Conservation (phyloP, 1,140 invertebrate genomes). For the Acromyrmex charruanus region DNA sequence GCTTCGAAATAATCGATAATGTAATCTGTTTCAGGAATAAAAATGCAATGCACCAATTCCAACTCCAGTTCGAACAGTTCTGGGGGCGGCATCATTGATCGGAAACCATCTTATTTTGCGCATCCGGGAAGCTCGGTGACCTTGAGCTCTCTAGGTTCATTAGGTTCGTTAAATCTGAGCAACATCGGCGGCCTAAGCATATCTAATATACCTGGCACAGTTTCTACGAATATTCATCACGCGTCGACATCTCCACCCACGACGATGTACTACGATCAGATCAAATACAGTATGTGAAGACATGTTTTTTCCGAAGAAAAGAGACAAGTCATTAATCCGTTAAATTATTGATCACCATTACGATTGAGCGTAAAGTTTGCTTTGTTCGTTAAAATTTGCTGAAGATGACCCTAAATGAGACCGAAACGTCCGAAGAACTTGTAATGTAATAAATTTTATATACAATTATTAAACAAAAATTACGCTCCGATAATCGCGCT, state of each 20-base stretch:
- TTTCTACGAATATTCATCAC: constrained; percentile 78
- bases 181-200: constrained; percentile 81
- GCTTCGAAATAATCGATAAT: constrained; percentile 15
- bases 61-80: constrained; percentile 79
- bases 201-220: constrained; percentile 76
- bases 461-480: no score
- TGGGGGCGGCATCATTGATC: constrained; percentile 81
- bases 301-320: neutral
- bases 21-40: constrained; percentile 74
- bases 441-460: no score
- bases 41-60: constrained; percentile 80
- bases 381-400: no score
- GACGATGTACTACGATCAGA: constrained; percentile 83
- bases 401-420: no score
- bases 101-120: constrained; percentile 82
- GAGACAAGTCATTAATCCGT: neutral
- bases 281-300: constrained; percentile 83
- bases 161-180: constrained; percentile 80
- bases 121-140: constrained; percentile 78
- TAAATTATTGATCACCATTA: neutral
- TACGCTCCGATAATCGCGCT: no score
- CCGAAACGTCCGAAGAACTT: no score
- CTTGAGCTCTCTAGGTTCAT: constrained; percentile 79
- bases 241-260: constrained; percentile 67
- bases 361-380: no score